Evolutionary conservation across 2,888 invertebrate genomes (phyloP).

Genomic region (Azorinus chamasolen): DNA sequence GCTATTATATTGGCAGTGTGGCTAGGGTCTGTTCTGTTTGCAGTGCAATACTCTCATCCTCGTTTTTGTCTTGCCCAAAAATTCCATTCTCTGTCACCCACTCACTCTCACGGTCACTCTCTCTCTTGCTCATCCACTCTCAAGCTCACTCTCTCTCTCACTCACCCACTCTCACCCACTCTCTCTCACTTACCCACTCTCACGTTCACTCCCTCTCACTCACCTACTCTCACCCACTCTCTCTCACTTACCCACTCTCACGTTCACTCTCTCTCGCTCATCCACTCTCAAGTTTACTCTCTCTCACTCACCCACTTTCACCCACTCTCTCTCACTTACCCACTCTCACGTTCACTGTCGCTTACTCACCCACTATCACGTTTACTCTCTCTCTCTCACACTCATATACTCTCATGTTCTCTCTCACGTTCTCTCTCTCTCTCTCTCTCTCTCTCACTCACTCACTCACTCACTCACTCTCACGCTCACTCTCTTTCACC

Average conservation of each 20-base stretch:
- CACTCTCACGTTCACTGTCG: slow-evolving; percentile 1
- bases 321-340: not conserved
- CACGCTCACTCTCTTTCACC: no score
- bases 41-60: no score
- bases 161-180: no score
- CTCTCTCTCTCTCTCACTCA: slow-evolving; percentile 9
- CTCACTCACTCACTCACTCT: not conserved
- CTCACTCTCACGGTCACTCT: slow-evolving; percentile 13
- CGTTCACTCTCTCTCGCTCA: slow-evolving; percentile 7
- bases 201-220: no score
- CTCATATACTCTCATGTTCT: not conserved
- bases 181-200: no score
- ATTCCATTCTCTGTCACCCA: slow-evolving; percentile 20
- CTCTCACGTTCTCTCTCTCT: slow-evolving; percentile 7
- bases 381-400: slow-evolving; percentile 8
- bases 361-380: not conserved
- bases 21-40: no score
- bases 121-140: slow-evolving; percentile 4
- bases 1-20: no score
- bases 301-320: not conserved
- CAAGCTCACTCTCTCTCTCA: no score
- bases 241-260: slow-evolving; percentile 18
- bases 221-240: slow-evolving; percentile 1
- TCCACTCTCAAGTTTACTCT: no score
- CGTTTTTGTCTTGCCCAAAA: no score